phyloP scores from a whole-genome alignment of 2,797 vertebrate genomes.

The Salarias fasciatus region DNA sequence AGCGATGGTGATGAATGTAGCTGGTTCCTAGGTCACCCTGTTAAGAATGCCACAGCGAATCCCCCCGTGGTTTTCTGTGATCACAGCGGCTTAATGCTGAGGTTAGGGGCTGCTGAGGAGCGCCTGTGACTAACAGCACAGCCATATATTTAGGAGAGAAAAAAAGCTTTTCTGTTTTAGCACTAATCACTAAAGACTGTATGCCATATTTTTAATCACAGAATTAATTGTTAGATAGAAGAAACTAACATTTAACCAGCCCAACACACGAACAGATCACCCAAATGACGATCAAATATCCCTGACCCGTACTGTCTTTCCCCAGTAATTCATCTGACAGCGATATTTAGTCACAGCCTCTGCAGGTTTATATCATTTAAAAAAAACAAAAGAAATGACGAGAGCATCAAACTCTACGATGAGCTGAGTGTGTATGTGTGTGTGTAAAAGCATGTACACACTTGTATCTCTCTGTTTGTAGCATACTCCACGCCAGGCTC shows the following conservation, averaged over 20 bases:
- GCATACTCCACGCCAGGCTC: slow-evolving; percentile 97
- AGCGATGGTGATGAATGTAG: slow-evolving; percentile 43
- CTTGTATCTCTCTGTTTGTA: slow-evolving; percentile 82
- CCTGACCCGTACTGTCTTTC: slow-evolving; percentile 46
- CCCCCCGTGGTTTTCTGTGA: slow-evolving; percentile 54
- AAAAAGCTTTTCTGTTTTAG: slow-evolving; percentile 47
- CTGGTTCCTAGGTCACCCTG: slow-evolving; percentile 44
- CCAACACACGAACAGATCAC: slow-evolving; percentile 47
- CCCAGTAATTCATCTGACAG: slow-evolving; percentile 46
- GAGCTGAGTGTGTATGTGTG: slow-evolving; percentile 74
- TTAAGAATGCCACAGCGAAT: slow-evolving; percentile 49
- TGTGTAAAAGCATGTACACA: slow-evolving; percentile 81
- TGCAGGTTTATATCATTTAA: slow-evolving; percentile 28
- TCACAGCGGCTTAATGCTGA: slow-evolving; percentile 46
- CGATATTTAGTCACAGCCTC: slow-evolving; percentile 26
- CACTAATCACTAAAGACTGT: slow-evolving; percentile 49
- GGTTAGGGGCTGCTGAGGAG: slow-evolving; percentile 73
- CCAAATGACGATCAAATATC: slow-evolving; percentile 45
- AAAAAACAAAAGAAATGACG: slow-evolving; percentile 31
- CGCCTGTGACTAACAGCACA: slow-evolving; percentile 49
- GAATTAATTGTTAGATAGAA: slow-evolving; percentile 39
- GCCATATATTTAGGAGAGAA: slow-evolving; percentile 36
- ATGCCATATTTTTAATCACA: slow-evolving; percentile 43
- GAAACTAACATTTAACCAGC: slow-evolving; percentile 40
- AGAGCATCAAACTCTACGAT: slow-evolving; percentile 56